Percentiles rank a stretch among this genome's conserved stretches.
phyloP scores from a whole-genome alignment of 53 echinoderm and acorn worm species.

The Glandiceps talaboti region DNA sequence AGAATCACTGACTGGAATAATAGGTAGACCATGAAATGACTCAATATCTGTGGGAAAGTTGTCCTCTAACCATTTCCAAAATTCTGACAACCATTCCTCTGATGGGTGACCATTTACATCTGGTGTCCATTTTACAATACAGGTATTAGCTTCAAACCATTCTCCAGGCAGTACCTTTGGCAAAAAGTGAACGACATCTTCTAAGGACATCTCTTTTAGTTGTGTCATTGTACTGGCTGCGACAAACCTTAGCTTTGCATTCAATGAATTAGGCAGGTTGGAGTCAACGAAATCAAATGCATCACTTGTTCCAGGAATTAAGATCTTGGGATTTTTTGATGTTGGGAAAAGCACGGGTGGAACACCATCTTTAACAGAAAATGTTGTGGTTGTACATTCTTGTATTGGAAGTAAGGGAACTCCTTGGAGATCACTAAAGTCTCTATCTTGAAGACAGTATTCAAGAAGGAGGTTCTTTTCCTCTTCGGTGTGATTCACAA shows the following conservation, averaged over 20 bases:
- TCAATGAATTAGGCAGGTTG: background rate
- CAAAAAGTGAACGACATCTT: background rate
- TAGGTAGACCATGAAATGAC: background rate
- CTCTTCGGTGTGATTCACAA: constrained; percentile 3
- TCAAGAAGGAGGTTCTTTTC: constrained; percentile 28
- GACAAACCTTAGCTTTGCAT: background rate
- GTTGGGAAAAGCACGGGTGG: background rate
- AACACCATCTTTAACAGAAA: background rate
- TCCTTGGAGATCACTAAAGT: constrained; percentile 17
- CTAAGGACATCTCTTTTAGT: background rate
- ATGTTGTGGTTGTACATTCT: constrained; percentile 15
- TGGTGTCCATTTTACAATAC: constrained; percentile 15
- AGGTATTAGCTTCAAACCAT: constrained; percentile 11
- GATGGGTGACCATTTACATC: constrained; percentile 9
- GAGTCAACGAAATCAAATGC: background rate
- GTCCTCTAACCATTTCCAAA: constrained; percentile 27
- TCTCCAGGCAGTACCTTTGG: constrained; percentile 24
- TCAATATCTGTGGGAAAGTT: background rate
- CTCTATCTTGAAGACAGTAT: constrained; percentile 25
- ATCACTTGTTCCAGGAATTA: background rate
- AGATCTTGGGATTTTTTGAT: background rate
- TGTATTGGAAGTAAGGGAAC: constrained; percentile 23
- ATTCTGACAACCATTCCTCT: constrained; percentile 8
- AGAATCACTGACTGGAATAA: background rate
- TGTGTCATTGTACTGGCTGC: background rate